Conservation (phyloP, 2,113 vertebrate genomes). For the Amphilophus citrinellus region DNA sequence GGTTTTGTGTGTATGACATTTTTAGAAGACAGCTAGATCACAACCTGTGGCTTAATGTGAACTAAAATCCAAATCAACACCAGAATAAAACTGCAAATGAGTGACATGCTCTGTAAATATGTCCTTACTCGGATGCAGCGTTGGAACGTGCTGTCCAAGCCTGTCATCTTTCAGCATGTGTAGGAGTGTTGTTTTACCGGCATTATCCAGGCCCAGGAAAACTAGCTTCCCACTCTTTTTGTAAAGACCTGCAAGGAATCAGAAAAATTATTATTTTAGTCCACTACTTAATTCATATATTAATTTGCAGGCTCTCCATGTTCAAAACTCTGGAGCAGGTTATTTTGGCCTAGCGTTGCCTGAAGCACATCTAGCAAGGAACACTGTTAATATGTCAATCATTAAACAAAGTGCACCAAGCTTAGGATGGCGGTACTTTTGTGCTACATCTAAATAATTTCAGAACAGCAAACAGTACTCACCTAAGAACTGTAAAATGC, state of each 20-base stretch:
- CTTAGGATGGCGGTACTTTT: not conserved
- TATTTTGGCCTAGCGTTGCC: not conserved
- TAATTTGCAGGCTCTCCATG: not conserved
- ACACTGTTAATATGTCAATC: not conserved
- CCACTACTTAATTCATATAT: not conserved
- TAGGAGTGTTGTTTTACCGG: slow-evolving; percentile 96
- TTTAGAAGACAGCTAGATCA: not conserved
- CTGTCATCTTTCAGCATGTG: slow-evolving; percentile 98
- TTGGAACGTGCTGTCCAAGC: slow-evolving; percentile 95
- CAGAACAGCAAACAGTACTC: slow-evolving; percentile 43
- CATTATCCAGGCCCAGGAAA: slow-evolving; percentile 96
- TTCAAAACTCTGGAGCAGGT: not conserved
- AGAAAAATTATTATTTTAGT: not conserved
- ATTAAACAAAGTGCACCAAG: not conserved
- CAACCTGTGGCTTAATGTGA: not conserved
- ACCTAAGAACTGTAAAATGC: slow-evolving; percentile 95
- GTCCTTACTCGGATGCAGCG: slow-evolving; percentile 92
- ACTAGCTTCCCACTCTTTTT: slow-evolving; percentile 96
- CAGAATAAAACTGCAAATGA: not conserved
- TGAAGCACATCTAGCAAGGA: no score
- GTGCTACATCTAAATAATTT: not conserved
- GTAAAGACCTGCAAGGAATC: slow-evolving; percentile 86
- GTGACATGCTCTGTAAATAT: not conserved
- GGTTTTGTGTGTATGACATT: not conserved
- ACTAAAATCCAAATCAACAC: not conserved